These are phyloP conservation scores for Cerceris rybyensis DNA, from an alignment of 2,888 invertebrate genomes.

Conservation along the genomic window DNA sequence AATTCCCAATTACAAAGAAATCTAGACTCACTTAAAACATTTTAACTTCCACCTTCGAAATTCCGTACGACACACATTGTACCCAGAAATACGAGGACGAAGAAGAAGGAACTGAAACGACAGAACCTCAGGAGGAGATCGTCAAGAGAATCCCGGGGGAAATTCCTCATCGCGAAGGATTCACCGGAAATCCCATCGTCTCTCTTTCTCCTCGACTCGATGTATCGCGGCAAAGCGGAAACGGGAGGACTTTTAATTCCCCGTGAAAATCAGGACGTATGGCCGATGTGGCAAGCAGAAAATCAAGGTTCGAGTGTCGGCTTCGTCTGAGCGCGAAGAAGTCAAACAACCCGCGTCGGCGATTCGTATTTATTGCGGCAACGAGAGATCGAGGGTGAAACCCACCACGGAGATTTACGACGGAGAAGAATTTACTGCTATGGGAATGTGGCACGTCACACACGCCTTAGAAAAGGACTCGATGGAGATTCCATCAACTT, in stretches of 20 bases:
- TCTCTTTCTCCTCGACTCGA: background rate
- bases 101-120: background rate
- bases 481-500: constrained; percentile 40
- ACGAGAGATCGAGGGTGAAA: constrained; percentile 46
- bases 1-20: background rate
- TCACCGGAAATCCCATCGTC: constrained; percentile 49
- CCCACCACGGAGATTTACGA: constrained; percentile 60
- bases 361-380: constrained; percentile 67
- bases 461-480: constrained; percentile 25
- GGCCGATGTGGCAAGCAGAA: constrained; percentile 19
- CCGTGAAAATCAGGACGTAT: constrained; percentile 61
- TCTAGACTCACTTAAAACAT: background rate
- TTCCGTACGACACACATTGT: constrained; percentile 14
- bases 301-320: constrained; percentile 16
- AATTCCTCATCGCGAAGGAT: constrained; percentile 69
- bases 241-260: constrained; percentile 63
- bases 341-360: constrained; percentile 46
- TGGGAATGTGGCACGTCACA: constrained; percentile 37
- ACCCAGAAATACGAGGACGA: background rate
- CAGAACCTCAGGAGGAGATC: constrained; percentile 37
- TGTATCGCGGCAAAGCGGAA: constrained; percentile 2
- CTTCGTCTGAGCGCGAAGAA: constrained; percentile 15
- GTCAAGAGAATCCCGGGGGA: constrained; percentile 66
- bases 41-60: background rate
- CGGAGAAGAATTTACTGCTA: constrained; percentile 50